Conservation (phyloP, 2,113 vertebrate species). For the Physeter macrocephalus region DNA sequence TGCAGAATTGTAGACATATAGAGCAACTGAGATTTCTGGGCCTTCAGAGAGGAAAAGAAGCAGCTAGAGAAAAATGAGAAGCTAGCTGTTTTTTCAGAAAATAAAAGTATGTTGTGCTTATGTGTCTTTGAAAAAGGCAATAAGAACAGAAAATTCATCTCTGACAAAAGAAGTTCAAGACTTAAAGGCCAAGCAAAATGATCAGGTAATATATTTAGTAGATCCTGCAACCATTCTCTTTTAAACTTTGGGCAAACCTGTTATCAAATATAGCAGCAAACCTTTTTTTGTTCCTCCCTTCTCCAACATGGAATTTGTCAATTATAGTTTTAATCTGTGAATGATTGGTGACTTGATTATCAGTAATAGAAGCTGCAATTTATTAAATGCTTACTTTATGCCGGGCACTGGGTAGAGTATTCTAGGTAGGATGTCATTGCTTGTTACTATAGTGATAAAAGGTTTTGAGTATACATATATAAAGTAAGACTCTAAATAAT, state of each 20-base stretch:
- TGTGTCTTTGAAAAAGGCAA: slow-evolving; percentile 81
- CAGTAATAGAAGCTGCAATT: neutral
- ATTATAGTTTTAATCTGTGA: neutral
- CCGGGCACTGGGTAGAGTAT: neutral
- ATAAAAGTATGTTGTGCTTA: slow-evolving; percentile 41
- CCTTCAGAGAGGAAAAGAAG: neutral
- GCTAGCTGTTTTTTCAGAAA: neutral
- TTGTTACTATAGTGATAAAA: neutral
- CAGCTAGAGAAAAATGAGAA: neutral
- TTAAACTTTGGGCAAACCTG: neutral
- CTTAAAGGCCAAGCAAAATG: slow-evolving; percentile 83
- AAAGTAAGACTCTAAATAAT: neutral
- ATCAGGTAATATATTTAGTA: slow-evolving; percentile 84
- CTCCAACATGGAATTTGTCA: neutral
- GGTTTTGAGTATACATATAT: neutral
- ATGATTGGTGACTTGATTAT: neutral
- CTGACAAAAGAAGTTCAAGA: slow-evolving; percentile 86
- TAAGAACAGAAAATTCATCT: slow-evolving; percentile 85
- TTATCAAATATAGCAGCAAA: neutral
- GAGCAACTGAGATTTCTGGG: neutral
- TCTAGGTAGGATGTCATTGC: neutral
- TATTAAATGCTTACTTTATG: neutral
- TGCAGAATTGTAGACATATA: neutral
- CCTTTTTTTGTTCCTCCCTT: neutral
- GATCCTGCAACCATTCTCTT: neutral